Evolutionary conservation across 2,888 invertebrate genomes (phyloP).

Genomic region (Stenodema calcarata): DNA sequence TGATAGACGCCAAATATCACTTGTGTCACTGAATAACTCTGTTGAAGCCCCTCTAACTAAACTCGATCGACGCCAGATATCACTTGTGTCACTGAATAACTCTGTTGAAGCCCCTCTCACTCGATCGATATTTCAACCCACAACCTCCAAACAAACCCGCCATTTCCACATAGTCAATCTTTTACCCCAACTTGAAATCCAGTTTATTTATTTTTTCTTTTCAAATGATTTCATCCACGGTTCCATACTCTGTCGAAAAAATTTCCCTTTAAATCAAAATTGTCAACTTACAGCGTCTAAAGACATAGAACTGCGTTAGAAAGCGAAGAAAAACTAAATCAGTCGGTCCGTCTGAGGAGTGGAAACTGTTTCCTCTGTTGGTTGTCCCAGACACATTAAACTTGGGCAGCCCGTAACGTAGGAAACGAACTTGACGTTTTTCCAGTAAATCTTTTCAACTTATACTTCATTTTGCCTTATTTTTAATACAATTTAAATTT

Average conservation of each 20-base stretch:
- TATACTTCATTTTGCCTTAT: constrained; percentile 42
- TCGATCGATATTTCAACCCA: too few relatives aligned
- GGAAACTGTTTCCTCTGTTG: neutral
- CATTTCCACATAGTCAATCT: neutral
- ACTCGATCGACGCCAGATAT: too few relatives aligned
- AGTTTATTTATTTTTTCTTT: neutral
- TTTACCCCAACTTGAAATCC: neutral
- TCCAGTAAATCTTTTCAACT: constrained; percentile 18
- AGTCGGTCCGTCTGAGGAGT: constrained; percentile 41
- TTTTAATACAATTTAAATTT: constrained; percentile 44
- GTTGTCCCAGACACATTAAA: constrained; percentile 26
- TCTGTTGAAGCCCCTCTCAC: too few relatives aligned
- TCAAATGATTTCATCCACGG: neutral
- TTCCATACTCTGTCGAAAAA: neutral
- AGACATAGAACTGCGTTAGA: constrained; percentile 11
- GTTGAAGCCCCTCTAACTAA: too few relatives aligned
- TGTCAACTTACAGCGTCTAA: constrained; percentile 8
- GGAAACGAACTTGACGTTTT: constrained; percentile 10
- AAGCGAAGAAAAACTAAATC: constrained; percentile 32
- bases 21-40: too few relatives aligned
- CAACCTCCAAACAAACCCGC: neutral
- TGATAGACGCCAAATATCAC: too few relatives aligned
- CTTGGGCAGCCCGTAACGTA: constrained; percentile 25
- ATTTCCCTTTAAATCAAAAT: neutral
- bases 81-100: too few relatives aligned